Percentiles rank a stretch among this genome's conserved stretches.
Evolutionary conservation across 1,140 invertebrate species (phyloP).

Genomic region (Pachypeltis micranthus): DNA sequence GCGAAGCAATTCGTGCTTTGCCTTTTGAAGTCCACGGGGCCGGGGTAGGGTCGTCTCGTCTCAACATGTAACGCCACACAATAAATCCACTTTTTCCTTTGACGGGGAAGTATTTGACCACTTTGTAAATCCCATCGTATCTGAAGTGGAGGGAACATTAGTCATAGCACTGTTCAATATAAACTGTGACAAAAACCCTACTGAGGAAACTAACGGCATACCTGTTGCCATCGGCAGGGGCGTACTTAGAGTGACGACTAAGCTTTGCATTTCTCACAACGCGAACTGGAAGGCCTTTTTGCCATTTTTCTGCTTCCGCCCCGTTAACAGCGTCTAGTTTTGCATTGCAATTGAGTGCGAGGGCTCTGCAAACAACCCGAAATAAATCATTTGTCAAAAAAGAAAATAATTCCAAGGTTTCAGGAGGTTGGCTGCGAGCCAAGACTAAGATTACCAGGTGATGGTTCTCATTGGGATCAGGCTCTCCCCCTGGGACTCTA

Average conservation of each 20-base stretch:
- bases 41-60: slow-evolving; percentile 64
- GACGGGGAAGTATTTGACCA: slow-evolving; percentile 73
- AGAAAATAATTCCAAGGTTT: not conserved
- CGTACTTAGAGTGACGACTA: slow-evolving; percentile 61
- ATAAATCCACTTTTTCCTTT: slow-evolving; percentile 65
- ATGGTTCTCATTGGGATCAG: no score
- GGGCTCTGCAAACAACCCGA: slow-evolving; percentile 42
- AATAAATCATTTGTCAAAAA: not conserved
- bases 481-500: no score
- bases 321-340: slow-evolving; percentile 49
- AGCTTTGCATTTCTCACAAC: slow-evolving; percentile 69
- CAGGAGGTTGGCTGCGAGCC: no score
- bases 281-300: slow-evolving; percentile 59
- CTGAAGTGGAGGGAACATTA: slow-evolving; percentile 36
- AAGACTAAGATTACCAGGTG: no score
- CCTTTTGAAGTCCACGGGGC: slow-evolving; percentile 73
- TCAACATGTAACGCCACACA: slow-evolving; percentile 69
- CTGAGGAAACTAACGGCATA: slow-evolving; percentile 28
- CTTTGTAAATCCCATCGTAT: slow-evolving; percentile 67
- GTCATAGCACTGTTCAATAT: no score
- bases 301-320: slow-evolving; percentile 60
- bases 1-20: slow-evolving; percentile 38
- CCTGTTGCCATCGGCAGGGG: slow-evolving; percentile 59
- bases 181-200: no score
- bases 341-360: slow-evolving; percentile 67